Evolutionary conservation across 2,888 invertebrate genomes (phyloP).

Genomic region (Scaptomyza tumidula): DNA sequence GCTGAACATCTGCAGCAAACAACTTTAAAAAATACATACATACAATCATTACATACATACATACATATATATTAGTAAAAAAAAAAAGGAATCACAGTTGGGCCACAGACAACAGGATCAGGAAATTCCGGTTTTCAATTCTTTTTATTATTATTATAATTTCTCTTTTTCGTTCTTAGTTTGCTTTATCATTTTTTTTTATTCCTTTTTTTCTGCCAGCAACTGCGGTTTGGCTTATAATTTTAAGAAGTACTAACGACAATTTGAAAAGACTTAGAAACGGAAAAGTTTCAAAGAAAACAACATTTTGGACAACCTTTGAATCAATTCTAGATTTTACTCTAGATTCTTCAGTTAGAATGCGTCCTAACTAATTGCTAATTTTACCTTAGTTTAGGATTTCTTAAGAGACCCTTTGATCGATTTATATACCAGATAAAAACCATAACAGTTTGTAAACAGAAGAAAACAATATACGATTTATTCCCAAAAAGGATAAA

Average conservation of each 20-base stretch:
- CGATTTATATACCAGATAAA: not conserved
- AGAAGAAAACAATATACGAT: not conserved
- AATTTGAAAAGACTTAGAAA: constrained; percentile 12
- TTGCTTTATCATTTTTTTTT: constrained; percentile 5
- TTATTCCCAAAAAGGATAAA: not conserved
- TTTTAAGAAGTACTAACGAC: constrained; percentile 27
- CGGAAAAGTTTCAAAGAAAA: not conserved
- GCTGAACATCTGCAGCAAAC: constrained; percentile 54
- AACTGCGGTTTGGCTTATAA: constrained; percentile 3
- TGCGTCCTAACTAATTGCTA: too few species aligned
- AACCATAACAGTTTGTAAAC: not conserved
- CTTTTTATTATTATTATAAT: constrained; percentile 71
- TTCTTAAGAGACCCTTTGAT: too few species aligned
- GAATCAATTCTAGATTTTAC: not conserved
- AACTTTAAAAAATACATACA: constrained; percentile 38
- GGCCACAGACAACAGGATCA: constrained; percentile 73
- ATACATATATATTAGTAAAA: not conserved
- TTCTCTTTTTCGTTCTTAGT: constrained; percentile 43
- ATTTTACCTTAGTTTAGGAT: too few species aligned
- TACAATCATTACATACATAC: constrained; percentile 2
- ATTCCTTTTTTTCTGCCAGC: constrained; percentile 1
- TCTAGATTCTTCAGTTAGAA: too few species aligned
- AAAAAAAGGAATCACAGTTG: constrained; percentile 73
- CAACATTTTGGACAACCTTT: not conserved
- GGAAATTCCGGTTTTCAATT: constrained; percentile 78